Base-by-base conservation (phyloP, 2,113 vertebrate genomes). In the Rhinolophus sinicus region DNA sequence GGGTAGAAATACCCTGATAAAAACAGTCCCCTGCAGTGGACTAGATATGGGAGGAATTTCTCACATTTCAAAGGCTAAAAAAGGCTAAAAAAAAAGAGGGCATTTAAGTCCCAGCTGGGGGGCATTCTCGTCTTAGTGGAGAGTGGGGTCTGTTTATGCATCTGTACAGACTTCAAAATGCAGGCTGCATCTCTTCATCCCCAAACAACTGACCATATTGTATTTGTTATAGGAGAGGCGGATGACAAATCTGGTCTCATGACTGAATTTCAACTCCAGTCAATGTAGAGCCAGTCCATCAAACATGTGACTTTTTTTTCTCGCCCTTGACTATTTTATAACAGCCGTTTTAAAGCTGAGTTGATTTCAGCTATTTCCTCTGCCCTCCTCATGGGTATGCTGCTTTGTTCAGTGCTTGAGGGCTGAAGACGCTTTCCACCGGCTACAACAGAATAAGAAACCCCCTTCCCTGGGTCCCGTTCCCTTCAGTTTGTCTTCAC, bases 1-100 rank as follows among this genome's bases (percentile, higher is more conserved):
- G 54, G 50, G 38, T 94, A 97, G 82, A 96, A 92, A 97, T 97
- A 65, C 67, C 75, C 60, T n/a, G 69, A 35, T 93, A 95, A 92
- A 93, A 96, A 96, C 10, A 40, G 70, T 52, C 28, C 65, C 60
- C 75, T 58, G 78, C n/a, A 28, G 56, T 26, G 50, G 73, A 58
- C 77, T 76, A 40, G 86, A 86, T 22, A 38, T 0, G 38, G 60
- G 72, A 95, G 76, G 62, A 44, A 86, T 65, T 70, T 86, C 91
- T 97, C 83, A 33, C 75, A 28, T 70, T 69, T 35, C 50, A 93
- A 78, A 1, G 3, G 26, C 91, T 54, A 14, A 16, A 16, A 54
- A 54, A 54, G 52, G 40, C 40, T 86, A 6, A 21, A 60, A 77
- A 77, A 64, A 88, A 30, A 35, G 94, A 40, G 33, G 14, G 6